Evolutionary conservation across 2,113 vertebrate genomes (phyloP).

Genomic region (Entomyzon cyanotis): DNA sequence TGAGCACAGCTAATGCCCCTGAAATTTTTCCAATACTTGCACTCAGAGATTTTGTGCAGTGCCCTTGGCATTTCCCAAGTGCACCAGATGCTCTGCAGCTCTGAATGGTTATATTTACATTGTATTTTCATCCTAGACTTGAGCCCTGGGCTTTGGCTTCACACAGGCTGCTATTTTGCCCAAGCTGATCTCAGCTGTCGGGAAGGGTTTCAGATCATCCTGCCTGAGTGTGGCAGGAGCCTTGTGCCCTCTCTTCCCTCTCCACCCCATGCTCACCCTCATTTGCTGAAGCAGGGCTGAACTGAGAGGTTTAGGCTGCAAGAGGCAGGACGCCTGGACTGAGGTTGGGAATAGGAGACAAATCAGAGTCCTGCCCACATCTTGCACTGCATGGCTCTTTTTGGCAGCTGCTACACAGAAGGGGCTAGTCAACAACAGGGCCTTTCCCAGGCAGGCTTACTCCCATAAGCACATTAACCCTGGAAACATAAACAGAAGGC

Average conservation of each 20-base stretch:
- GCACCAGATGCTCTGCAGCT: constrained; percentile 6
- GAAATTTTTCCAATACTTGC: constrained; percentile 18
- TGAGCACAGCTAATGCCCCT: background rate
- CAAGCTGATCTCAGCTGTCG: background rate
- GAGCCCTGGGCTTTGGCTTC: background rate
- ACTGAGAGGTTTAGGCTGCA: background rate
- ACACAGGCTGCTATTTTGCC: background rate
- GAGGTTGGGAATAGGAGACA: background rate
- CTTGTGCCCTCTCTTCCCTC: background rate
- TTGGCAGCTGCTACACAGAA: background rate
- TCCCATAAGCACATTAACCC: background rate
- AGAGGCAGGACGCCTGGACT: background rate
- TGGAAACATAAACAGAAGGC: background rate
- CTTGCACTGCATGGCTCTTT: background rate
- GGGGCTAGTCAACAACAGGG: background rate
- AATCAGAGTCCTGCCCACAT: background rate
- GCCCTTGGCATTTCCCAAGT: background rate
- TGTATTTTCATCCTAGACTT: background rate
- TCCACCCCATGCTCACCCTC: background rate
- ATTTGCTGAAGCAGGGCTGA: background rate
- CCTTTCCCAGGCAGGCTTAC: background rate
- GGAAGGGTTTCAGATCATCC: background rate
- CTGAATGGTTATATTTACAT: background rate
- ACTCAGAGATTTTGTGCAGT: background rate
- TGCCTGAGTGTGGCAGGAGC: background rate